A percentile compares a stretch with the other conserved stretches of the same genome.
These are phyloP conservation scores for Dasyprocta punctata DNA, from an alignment of 2,113 vertebrate species.

Conservation along the genomic window DNA sequence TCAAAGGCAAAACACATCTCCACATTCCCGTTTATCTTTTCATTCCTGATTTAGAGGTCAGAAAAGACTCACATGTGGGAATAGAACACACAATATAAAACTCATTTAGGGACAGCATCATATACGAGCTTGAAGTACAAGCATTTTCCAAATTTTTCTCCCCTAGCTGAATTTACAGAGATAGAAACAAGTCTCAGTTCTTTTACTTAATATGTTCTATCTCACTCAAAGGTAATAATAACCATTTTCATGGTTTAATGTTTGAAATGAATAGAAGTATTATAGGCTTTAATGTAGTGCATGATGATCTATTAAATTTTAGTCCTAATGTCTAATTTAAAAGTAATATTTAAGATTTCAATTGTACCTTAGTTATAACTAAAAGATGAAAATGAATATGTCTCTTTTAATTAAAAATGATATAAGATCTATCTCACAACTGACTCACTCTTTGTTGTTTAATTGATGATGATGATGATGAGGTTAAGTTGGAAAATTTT, in stretches of 20 bases:
- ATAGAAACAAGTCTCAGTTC: conserved; percentile 37
- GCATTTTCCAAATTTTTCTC: conserved; percentile 11
- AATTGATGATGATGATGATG: conserved; percentile 49
- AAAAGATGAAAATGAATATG: conserved; percentile 69
- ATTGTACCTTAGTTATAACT: conserved; percentile 4
- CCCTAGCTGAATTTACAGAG: neutral
- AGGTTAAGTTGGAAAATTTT: conserved; percentile 60
- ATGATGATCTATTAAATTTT: conserved; percentile 53
- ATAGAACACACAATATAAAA: neutral
- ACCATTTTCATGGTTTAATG: conserved; percentile 55
- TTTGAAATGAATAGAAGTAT: conserved; percentile 60
- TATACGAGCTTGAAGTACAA: neutral
- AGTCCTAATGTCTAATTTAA: conserved; percentile 61
- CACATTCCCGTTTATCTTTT: conserved; percentile 55
- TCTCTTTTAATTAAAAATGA: conserved; percentile 69
- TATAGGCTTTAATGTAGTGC: neutral
- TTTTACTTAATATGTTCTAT: conserved; percentile 29
- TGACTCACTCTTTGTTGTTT: conserved; percentile 51
- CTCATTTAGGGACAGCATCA: neutral
- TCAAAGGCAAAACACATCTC: conserved; percentile 70
- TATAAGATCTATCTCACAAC: conserved; percentile 51
- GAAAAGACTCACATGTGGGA: neutral
- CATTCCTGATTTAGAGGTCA: conserved; percentile 57
- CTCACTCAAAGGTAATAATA: conserved; percentile 50
- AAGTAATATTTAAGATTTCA: conserved; percentile 66